Conservation (phyloP, 2,113 vertebrate genomes). For the Athene cunicularia region DNA sequence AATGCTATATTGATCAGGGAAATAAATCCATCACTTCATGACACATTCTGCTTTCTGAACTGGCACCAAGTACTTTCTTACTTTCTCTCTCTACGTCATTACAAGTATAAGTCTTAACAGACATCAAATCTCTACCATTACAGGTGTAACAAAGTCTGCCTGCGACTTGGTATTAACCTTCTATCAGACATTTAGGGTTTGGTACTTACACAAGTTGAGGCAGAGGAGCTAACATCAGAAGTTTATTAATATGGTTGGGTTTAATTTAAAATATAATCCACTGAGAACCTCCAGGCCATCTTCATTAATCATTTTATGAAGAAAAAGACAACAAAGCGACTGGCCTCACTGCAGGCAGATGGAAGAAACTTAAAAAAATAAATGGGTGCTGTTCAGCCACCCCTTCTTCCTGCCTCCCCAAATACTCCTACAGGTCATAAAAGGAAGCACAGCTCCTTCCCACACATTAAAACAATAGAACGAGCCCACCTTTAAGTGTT, state of each 20-base stretch:
- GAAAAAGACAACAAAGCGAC: neutral
- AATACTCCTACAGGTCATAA: neutral
- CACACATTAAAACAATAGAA: neutral
- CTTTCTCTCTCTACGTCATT: neutral
- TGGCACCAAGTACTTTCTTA: neutral
- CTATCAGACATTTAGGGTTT: neutral
- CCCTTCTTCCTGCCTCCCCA: neutral
- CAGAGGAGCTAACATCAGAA: neutral
- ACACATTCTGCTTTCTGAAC: neutral
- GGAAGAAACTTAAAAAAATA: neutral
- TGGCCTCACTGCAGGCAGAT: neutral
- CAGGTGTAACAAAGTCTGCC: neutral
- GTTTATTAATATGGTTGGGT: neutral
- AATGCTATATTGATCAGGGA: neutral
- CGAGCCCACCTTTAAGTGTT: conserved; percentile 88
- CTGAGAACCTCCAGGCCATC: neutral
- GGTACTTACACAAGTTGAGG: neutral
- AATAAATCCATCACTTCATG: neutral
- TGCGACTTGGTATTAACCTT: neutral
- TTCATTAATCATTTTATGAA: neutral
- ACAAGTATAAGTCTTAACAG: rapidly evolving
- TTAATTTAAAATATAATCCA: neutral
- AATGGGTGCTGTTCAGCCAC: neutral
- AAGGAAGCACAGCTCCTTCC: neutral
- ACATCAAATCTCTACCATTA: neutral